These are phyloP conservation scores for Chinchilla lanigera DNA, from an alignment of 2,113 vertebrate species.

Conservation along the genomic window DNA sequence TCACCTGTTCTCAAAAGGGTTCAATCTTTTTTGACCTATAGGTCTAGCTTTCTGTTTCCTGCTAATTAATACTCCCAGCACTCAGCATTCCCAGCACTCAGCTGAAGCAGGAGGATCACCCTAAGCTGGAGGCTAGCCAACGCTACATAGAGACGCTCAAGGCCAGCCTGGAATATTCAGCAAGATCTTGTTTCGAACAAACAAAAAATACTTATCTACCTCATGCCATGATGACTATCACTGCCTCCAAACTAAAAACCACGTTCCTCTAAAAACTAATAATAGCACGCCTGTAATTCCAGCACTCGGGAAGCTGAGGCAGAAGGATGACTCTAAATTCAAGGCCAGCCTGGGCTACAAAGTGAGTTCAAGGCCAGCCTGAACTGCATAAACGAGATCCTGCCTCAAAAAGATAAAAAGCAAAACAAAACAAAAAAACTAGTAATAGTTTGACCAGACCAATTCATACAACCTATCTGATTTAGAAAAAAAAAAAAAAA, in stretches of 20 bases:
- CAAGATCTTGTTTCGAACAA: not conserved
- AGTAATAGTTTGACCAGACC: not conserved
- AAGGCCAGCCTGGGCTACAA: not conserved
- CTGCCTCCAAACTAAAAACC: slow-evolving; percentile 6
- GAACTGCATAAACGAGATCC: not conserved
- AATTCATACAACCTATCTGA: not conserved
- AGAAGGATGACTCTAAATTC: not conserved
- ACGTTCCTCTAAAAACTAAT: not conserved
- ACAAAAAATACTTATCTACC: not conserved
- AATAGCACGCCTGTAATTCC: not conserved
- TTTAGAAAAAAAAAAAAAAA: not conserved
- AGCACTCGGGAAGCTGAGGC: not conserved
- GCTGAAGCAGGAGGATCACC: not conserved
- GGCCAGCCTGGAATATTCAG: not conserved
- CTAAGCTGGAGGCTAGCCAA: not conserved
- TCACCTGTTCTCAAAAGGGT: slow-evolving; percentile 57
- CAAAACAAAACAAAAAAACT: not conserved
- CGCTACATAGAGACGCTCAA: not conserved
- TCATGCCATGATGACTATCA: not conserved
- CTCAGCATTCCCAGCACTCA: not conserved
- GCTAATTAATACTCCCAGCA: not conserved
- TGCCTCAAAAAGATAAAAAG: not conserved
- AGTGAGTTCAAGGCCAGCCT: not conserved
- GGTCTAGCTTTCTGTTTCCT: not conserved
- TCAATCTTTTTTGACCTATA: not conserved